Percentiles rank a stretch among this genome's conserved stretches.
These are phyloP conservation scores for Pterois miles DNA, from an alignment of 2,797 vertebrate genomes.

Conservation along the genomic window DNA sequence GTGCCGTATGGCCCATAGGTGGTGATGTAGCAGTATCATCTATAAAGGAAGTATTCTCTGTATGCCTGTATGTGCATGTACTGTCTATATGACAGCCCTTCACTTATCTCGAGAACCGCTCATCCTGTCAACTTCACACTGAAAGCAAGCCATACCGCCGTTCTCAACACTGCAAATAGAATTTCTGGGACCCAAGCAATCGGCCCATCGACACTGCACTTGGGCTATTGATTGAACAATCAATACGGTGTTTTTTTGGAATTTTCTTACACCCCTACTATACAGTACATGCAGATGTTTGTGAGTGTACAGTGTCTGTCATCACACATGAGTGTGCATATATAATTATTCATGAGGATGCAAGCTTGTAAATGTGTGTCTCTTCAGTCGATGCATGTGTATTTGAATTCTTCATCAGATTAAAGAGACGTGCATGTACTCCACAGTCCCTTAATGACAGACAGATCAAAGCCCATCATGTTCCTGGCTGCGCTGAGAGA, in stretches of 20 bases:
- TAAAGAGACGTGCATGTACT: constrained; percentile 61
- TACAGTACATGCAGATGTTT: background rate
- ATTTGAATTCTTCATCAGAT: constrained; percentile 63
- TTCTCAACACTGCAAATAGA: no score
- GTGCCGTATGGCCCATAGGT: no score
- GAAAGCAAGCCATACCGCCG: no score
- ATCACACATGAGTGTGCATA: background rate
- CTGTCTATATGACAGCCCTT: no score
- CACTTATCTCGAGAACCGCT: no score
- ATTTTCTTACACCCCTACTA: background rate
- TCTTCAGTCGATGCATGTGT: constrained; percentile 20
- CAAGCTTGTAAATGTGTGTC: background rate
- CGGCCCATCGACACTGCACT: no score
- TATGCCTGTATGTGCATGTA: no score
- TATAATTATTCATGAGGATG: constrained; percentile 12
- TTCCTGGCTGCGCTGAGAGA: constrained; percentile 55
- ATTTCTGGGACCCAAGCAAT: no score
- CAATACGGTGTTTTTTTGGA: background rate
- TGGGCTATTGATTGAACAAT: background rate
- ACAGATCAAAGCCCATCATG: constrained; percentile 78
- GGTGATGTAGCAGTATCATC: no score
- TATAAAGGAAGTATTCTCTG: no score
- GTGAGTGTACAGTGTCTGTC: background rate
- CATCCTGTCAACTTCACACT: no score
- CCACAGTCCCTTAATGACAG: constrained; percentile 69